Conservation (phyloP, 2,113 vertebrate genomes). For the Ia io region DNA sequence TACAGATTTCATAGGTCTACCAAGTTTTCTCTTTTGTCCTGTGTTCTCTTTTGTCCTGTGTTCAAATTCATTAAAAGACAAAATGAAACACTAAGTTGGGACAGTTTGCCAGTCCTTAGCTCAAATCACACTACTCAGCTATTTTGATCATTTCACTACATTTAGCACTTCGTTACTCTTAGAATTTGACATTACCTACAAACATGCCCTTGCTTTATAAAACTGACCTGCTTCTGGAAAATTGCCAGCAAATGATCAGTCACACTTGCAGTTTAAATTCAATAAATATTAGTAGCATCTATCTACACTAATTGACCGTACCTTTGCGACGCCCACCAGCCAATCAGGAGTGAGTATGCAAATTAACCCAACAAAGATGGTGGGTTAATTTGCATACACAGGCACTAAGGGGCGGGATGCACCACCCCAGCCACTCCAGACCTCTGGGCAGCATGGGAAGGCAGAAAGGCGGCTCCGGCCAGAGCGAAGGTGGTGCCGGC, state of each 20-base stretch:
- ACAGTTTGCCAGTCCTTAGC: not conserved
- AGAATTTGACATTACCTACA: not conserved
- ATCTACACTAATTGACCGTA: too few species aligned
- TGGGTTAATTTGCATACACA: too few species aligned
- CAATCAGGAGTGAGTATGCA: too few species aligned
- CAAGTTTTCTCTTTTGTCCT: not conserved
- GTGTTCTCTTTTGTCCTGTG: not conserved
- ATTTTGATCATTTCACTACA: not conserved
- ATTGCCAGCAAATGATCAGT: not conserved
- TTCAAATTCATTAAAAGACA: constrained; percentile 1
- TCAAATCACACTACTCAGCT: not conserved
- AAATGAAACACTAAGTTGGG: not conserved
- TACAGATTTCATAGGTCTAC: not conserved
- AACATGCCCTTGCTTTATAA: not conserved
- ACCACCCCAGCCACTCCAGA: too few species aligned
- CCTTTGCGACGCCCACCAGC: too few species aligned
- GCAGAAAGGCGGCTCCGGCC: too few species aligned
- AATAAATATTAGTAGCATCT: not conserved
- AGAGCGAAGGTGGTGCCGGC: too few species aligned
- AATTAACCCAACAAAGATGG: too few species aligned
- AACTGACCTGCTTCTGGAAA: not conserved
- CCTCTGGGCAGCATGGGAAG: too few species aligned
- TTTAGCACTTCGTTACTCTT: not conserved
- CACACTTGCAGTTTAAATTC: constrained; percentile 15
- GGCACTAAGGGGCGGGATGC: too few species aligned